phyloP scores from a whole-genome alignment of 2,888 invertebrate genomes.

The Eueremaeus valkanovi region DNA sequence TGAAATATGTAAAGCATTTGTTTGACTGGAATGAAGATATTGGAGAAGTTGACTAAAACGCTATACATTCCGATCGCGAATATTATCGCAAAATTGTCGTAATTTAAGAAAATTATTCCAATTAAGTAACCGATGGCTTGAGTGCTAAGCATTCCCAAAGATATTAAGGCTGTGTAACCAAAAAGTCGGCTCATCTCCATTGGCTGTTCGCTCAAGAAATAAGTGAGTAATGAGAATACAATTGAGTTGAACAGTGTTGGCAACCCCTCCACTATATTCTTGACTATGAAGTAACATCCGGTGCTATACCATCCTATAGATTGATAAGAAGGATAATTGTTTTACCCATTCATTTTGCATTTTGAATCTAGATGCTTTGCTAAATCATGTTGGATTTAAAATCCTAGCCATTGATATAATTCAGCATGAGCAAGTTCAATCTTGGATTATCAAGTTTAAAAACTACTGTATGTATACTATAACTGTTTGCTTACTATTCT shows the following conservation, averaged over 20 bases:
- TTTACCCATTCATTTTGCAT: too few relatives aligned
- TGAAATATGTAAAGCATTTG: neutral
- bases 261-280: neutral
- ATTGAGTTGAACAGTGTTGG: neutral
- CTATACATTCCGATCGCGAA: neutral
- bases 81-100: neutral
- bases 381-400: too few relatives aligned
- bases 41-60: neutral
- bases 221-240: neutral
- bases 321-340: neutral
- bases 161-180: neutral
- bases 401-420: too few relatives aligned
- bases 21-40: neutral
- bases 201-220: neutral
- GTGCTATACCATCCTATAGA: conserved; percentile 27
- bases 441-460: too few relatives aligned
- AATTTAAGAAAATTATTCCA: neutral
- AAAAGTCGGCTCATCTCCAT: neutral
- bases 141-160: neutral
- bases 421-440: too few relatives aligned
- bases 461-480: too few relatives aligned
- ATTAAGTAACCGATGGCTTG: neutral
- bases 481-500: conserved; percentile 23
- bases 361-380: too few relatives aligned
- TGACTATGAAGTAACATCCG: neutral